Evolutionary conservation across 2,797 vertebrate species (phyloP).

Genomic region (Pristis pectinata): DNA sequence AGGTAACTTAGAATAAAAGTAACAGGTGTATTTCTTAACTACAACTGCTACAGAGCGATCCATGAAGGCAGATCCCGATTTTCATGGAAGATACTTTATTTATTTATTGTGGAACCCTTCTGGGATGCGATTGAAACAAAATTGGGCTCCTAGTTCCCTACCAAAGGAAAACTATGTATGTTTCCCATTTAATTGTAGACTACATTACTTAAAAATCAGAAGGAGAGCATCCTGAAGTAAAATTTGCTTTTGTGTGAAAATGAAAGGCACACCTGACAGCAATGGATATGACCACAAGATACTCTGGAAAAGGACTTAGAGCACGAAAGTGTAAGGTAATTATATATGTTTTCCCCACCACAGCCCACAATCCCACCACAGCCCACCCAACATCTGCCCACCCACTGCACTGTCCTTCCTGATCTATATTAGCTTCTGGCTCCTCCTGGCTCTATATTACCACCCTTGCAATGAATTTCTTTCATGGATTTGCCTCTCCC

Average conservation of each 20-base stretch:
- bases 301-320: not conserved
- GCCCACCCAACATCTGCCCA: not conserved
- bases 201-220: not conserved
- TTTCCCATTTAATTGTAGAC: not conserved
- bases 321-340: not conserved
- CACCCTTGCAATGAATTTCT: not conserved
- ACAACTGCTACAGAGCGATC: not conserved
- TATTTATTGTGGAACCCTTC: too few relatives aligned
- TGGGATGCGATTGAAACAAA: not conserved
- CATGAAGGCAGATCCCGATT: constrained; percentile 6
- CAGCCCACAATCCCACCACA: too few relatives aligned
- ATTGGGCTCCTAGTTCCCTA: not conserved
- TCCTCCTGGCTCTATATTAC: not conserved
- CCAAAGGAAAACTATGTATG: not conserved
- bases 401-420: not conserved
- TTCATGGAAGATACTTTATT: constrained; percentile 1
- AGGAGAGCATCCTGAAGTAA: not conserved
- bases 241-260: not conserved
- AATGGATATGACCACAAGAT: not conserved
- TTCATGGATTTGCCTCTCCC: not conserved
- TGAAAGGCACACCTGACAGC: not conserved
- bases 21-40: constrained; percentile 14
- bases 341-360: not conserved
- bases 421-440: too few relatives aligned
- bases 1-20: not conserved